Evolutionary conservation across 2,113 vertebrate genomes (phyloP).

Genomic region (Enhydra lutris): DNA sequence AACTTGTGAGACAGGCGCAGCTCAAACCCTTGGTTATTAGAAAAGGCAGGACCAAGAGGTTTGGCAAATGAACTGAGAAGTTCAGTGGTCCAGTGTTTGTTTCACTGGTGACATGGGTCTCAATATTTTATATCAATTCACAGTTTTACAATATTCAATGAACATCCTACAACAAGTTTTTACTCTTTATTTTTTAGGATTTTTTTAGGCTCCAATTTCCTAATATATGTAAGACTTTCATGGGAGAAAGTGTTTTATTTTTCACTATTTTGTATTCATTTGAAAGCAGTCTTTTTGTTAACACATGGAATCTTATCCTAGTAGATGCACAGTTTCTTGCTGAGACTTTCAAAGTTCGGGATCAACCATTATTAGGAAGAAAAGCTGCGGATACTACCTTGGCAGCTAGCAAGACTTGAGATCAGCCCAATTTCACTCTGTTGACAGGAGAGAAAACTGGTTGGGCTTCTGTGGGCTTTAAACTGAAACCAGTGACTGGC

Average conservation of each 20-base stretch:
- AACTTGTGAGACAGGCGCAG: background rate
- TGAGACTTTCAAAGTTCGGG: background rate
- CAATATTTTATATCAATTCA: background rate
- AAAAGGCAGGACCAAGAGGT: background rate
- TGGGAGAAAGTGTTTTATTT: conserved; percentile 1
- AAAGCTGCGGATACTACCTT: background rate
- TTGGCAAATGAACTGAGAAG: background rate
- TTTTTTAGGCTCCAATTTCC: background rate
- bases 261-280: conserved; percentile 14
- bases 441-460: background rate
- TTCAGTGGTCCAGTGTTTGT: background rate
- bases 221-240: background rate
- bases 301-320: background rate
- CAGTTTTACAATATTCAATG: background rate
- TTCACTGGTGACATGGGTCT: background rate
- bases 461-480: background rate
- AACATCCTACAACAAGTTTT: background rate
- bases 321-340: background rate
- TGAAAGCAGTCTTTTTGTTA: background rate
- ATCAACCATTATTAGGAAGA: background rate
- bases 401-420: background rate
- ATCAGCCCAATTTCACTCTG: background rate
- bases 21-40: background rate
- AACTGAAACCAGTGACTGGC: background rate
- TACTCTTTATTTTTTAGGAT: background rate